A percentile compares a stretch with the other conserved stretches of the same genome.
These are phyloP conservation scores for Trichopoda pennipes DNA, from an alignment of 2,888 invertebrate genomes.

Conservation along the genomic window DNA sequence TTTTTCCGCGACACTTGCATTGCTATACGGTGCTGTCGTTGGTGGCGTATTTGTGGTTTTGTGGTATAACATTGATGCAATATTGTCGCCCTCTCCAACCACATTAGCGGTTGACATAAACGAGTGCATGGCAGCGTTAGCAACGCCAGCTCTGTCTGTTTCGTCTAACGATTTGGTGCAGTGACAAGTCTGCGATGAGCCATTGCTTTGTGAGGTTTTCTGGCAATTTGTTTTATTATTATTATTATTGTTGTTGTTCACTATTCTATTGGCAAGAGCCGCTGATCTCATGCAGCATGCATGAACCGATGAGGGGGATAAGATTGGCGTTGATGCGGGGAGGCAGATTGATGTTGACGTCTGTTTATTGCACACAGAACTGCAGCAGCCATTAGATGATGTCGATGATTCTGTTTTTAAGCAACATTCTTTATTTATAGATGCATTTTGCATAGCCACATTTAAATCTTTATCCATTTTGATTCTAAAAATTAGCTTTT, in stretches of 20 bases:
- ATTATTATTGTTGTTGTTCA: conserved; percentile 47
- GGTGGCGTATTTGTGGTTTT: conserved; percentile 70
- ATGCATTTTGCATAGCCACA: conserved; percentile 78
- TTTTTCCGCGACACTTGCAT: conserved; percentile 79
- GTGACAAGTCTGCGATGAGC: conserved; percentile 52
- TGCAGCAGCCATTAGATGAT: conserved; percentile 39
- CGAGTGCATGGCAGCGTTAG: conserved; percentile 49
- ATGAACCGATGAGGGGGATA: conserved; percentile 20
- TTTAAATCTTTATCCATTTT: conserved; percentile 80
- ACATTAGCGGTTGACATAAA: conserved; percentile 53
- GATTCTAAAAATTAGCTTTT: conserved; percentile 52
- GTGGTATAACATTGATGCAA: conserved; percentile 59
- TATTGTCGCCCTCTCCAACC: conserved; percentile 73
- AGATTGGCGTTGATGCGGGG: conserved; percentile 20
- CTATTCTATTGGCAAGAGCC: conserved; percentile 47
- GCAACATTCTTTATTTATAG: conserved; percentile 77
- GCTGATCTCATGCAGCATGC: conserved; percentile 39
- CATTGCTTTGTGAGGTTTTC: conserved; percentile 53
- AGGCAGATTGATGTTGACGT: conserved; percentile 59
- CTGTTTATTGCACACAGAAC: conserved; percentile 68
- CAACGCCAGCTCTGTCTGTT: conserved; percentile 52
- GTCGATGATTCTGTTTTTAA: conserved; percentile 59
- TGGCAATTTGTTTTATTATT: conserved; percentile 43
- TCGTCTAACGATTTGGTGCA: conserved; percentile 66
- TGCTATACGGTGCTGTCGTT: conserved; percentile 72